Percentiles rank a stretch among this genome's conserved stretches.
phyloP scores from a whole-genome alignment of 2,888 invertebrate genomes.

The Pammene aurita region DNA sequence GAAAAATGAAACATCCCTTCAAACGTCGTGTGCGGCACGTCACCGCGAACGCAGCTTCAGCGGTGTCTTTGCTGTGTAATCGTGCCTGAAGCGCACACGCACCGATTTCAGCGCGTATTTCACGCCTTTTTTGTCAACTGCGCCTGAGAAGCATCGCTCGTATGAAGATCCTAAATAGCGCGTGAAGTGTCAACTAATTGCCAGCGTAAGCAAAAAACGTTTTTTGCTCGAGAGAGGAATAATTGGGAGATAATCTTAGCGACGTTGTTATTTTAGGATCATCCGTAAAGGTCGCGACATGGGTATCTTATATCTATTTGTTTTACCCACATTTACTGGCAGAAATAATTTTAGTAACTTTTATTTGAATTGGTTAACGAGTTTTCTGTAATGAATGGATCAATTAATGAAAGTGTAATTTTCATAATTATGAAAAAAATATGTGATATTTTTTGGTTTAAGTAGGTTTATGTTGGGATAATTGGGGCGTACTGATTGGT shows the following conservation, averaged over 20 bases:
- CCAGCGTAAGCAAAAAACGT: conserved; percentile 52
- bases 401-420: too few species aligned
- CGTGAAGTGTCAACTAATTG: conserved; percentile 78
- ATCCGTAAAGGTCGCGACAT: conserved; percentile 21
- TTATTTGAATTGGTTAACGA: neutral
- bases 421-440: too few species aligned
- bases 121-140: conserved; percentile 73
- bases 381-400: neutral
- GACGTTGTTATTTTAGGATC: conserved; percentile 35
- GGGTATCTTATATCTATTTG: neutral
- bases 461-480: too few species aligned
- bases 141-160: conserved; percentile 55
- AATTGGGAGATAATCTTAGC: conserved; percentile 37
- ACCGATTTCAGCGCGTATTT: conserved; percentile 73
- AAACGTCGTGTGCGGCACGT: conserved; percentile 75
- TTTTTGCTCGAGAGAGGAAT: conserved; percentile 44
- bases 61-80: conserved; percentile 74
- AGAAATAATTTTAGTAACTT: neutral
- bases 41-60: conserved; percentile 70
- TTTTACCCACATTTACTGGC: neutral
- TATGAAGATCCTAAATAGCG: conserved; percentile 68
- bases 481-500: too few species aligned
- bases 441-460: too few species aligned
- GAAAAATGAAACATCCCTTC: conserved; percentile 7
- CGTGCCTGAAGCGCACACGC: conserved; percentile 73